These are phyloP conservation scores for Leptinotarsa haldemani DNA, from an alignment of 2,888 invertebrate genomes.

Conservation along the genomic window DNA sequence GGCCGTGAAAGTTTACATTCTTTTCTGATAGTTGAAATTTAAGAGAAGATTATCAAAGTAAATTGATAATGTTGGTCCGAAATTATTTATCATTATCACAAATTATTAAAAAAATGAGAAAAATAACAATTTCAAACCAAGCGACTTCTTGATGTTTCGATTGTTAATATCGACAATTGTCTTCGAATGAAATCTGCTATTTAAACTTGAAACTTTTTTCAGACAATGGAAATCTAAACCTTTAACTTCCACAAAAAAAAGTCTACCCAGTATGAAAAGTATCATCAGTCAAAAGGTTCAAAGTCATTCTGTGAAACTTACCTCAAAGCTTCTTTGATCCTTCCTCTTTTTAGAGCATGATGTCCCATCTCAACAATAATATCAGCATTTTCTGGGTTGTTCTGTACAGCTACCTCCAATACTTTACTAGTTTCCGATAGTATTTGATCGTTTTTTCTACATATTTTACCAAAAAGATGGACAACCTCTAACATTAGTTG, in stretches of 20 bases:
- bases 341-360: conserved; percentile 79
- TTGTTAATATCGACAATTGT: neutral
- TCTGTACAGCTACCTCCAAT: conserved; percentile 82
- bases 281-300: neutral
- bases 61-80: too few relatives aligned
- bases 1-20: too few relatives aligned
- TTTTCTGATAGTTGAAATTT: too few relatives aligned
- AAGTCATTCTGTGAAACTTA: conserved; percentile 59
- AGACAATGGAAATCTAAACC: too few relatives aligned
- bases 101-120: too few relatives aligned
- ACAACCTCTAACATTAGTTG: conserved; percentile 78
- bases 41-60: too few relatives aligned
- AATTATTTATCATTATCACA: too few relatives aligned
- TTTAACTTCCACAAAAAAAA: neutral
- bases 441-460: conserved; percentile 74
- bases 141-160: too few relatives aligned
- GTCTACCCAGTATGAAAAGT: neutral
- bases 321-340: conserved; percentile 81
- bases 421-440: conserved; percentile 80
- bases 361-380: conserved; percentile 86
- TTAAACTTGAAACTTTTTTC: too few relatives aligned
- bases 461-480: conserved; percentile 78
- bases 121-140: too few relatives aligned
- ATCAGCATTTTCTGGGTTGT: conserved; percentile 76
- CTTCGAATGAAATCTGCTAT: too few relatives aligned